Evolutionary conservation across 2,797 vertebrate genomes (phyloP).

Genomic region (Stomatorhinus walkeri): DNA sequence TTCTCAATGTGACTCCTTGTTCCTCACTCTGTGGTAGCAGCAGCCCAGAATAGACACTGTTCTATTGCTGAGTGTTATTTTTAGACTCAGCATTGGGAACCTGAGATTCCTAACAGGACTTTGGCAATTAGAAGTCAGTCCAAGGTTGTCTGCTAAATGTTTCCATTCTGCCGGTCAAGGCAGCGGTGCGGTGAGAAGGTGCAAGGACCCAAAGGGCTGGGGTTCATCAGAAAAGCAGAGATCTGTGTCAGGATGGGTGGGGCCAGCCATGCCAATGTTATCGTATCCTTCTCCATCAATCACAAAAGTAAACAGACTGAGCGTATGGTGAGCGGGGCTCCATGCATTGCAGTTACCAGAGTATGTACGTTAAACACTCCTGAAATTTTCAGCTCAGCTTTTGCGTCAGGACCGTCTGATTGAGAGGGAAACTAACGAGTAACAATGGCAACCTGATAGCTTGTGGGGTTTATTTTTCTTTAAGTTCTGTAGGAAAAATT

Average conservation of each 20-base stretch:
- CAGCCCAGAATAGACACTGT: conserved; percentile 23
- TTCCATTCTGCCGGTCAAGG: background rate
- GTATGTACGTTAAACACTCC: background rate
- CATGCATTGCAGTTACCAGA: background rate
- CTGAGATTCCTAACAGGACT: conserved; percentile 22
- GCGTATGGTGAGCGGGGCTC: background rate
- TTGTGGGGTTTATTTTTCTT: background rate
- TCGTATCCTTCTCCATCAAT: background rate
- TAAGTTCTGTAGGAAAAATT: background rate
- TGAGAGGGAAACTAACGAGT: background rate
- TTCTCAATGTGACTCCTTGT: background rate
- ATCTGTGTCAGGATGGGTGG: background rate
- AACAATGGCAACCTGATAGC: background rate
- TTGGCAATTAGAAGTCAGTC: conserved; percentile 19
- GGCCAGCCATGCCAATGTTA: background rate
- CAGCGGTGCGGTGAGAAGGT: background rate
- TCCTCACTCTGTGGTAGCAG: background rate
- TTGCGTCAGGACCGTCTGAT: background rate
- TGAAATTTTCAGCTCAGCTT: background rate
- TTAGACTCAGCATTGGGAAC: conserved; percentile 16
- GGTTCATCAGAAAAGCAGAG: background rate
- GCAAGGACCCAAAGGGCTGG: background rate
- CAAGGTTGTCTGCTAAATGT: conserved; percentile 24
- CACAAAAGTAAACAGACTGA: background rate
- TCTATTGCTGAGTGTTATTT: conserved; percentile 24